Evolutionary conservation across 2,797 vertebrate species (phyloP).

Genomic region (Babyrousa celebensis): DNA sequence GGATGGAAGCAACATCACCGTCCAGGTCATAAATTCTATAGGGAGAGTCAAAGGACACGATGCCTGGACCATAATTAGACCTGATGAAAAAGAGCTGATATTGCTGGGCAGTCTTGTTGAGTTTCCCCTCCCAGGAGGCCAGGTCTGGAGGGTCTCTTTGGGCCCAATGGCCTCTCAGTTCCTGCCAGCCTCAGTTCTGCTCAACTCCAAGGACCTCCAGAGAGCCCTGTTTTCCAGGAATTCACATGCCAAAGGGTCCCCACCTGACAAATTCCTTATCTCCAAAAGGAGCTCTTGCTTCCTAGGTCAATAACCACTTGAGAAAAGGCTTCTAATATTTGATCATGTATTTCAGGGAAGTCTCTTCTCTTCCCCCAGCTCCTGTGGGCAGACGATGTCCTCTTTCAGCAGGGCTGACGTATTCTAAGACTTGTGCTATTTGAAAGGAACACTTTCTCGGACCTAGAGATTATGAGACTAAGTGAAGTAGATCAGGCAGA

Average conservation of each 20-base stretch:
- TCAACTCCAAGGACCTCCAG: not conserved
- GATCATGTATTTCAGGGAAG: not conserved
- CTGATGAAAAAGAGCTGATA: not conserved
- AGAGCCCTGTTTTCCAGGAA: not conserved
- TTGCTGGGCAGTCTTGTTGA: not conserved
- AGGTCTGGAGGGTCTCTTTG: not conserved
- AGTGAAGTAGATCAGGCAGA: not conserved
- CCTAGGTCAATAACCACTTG: not conserved
- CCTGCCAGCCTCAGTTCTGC: not conserved
- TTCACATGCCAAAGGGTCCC: not conserved
- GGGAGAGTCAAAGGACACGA: not conserved
- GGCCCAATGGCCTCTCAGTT: not conserved
- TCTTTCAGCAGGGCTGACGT: not conserved
- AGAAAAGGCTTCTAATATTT: not conserved
- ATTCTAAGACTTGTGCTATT: not conserved
- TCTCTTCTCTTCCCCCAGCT: not conserved
- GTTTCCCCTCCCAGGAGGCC: fast-evolving
- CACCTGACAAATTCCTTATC: not conserved
- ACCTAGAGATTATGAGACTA: not conserved
- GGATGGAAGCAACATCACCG: not conserved
- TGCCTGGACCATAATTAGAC: not conserved
- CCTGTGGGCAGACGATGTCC: not conserved
- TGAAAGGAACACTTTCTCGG: not conserved
- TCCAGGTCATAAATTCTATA: not conserved
- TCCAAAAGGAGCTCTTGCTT: not conserved